These are phyloP conservation scores for Uria aalge DNA, from an alignment of 2,113 vertebrate species.

Conservation along the genomic window DNA sequence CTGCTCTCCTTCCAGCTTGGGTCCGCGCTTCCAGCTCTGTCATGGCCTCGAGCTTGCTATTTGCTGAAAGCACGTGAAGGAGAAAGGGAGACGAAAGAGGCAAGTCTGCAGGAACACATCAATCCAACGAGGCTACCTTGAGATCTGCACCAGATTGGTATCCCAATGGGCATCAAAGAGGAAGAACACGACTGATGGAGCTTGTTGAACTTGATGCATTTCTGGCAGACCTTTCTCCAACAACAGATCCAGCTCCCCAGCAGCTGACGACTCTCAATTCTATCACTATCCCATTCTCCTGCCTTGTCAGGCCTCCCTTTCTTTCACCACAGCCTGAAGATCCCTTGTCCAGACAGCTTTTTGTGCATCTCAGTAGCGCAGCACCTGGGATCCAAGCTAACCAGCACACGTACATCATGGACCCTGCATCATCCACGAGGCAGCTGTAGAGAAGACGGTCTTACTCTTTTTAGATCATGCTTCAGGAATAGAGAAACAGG, in stretches of 20 bases:
- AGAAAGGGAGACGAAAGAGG: neutral
- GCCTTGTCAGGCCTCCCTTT: neutral
- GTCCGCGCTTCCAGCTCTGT: neutral
- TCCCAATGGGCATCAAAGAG: neutral
- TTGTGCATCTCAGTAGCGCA: neutral
- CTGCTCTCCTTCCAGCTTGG: neutral
- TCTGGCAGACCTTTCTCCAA: neutral
- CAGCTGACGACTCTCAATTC: neutral
- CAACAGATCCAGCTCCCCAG: neutral
- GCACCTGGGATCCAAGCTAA: neutral
- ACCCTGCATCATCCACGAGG: neutral
- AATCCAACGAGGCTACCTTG: neutral
- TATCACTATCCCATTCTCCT: neutral
- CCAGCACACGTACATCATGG: accelerated
- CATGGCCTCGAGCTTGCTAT: neutral
- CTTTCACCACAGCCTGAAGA: neutral
- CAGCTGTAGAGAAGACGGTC: neutral
- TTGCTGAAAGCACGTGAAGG: neutral
- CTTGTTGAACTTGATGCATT: neutral
- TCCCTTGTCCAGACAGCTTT: neutral
- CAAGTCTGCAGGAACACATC: neutral
- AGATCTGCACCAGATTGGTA: neutral
- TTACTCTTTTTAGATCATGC: too few species aligned
- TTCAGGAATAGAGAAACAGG: neutral
- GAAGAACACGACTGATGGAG: neutral